phyloP scores from a whole-genome alignment of 2,888 invertebrate species.

The Xylophagus ater region DNA sequence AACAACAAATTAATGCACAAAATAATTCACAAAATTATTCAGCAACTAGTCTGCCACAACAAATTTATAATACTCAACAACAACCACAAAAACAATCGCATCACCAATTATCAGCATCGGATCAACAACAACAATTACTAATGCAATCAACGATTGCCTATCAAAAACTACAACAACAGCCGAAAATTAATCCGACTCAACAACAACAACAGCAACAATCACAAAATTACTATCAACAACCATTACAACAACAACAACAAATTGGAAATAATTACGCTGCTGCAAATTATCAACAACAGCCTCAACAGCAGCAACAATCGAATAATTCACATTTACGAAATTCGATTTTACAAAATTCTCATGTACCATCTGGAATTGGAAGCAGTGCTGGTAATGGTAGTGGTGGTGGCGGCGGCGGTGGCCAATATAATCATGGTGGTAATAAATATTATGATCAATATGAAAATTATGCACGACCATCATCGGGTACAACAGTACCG shows the following conservation, averaged over 20 bases:
- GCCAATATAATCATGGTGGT: no score
- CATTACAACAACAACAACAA: constrained; percentile 20
- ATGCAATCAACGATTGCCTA: constrained; percentile 26
- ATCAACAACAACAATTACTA: constrained; percentile 23
- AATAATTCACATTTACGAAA: constrained; percentile 33
- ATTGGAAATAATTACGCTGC: no score
- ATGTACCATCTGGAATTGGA: constrained; percentile 32
- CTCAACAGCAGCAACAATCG: constrained; percentile 28
- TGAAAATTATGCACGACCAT: constrained; percentile 27
- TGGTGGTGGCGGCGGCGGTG: constrained; percentile 8
- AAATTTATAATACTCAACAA: constrained; percentile 8
- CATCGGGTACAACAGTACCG: constrained; percentile 16
- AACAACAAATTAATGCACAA: constrained; percentile 21
- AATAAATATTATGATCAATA: constrained; percentile 29
- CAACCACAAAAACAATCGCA: constrained; percentile 19
- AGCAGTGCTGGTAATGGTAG: no score
- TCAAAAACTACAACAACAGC: constrained; percentile 23
- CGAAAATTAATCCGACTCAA: constrained; percentile 18
- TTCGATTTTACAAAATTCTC: constrained; percentile 35
- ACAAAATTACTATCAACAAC: constrained; percentile 7
- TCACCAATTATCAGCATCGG: constrained; percentile 12
- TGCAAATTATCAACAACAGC: constrained; percentile 30
- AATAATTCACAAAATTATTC: constrained; percentile 21
- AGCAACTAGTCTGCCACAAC: constrained; percentile 13
- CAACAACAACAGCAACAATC: constrained; percentile 18